These are phyloP conservation scores for Liodrosophila aerea DNA, from an alignment of 2,888 invertebrate species.

Conservation along the genomic window DNA sequence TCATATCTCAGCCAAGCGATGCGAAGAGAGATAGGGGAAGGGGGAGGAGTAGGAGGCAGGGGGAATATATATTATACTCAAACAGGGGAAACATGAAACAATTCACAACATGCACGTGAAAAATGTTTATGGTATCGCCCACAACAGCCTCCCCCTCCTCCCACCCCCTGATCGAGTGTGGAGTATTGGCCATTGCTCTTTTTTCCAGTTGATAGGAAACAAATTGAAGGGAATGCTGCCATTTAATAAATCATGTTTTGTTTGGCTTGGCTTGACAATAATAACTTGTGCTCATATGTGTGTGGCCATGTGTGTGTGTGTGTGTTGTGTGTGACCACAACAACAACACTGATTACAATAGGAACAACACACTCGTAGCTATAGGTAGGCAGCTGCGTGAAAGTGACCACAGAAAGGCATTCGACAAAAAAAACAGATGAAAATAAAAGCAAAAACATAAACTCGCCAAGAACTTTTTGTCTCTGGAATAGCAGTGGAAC, in stretches of 20 bases:
- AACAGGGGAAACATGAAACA: slow-evolving; percentile 39
- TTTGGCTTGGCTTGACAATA: slow-evolving; percentile 75
- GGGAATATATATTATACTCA: neutral
- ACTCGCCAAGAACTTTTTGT: slow-evolving; percentile 69
- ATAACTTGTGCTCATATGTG: slow-evolving; percentile 68
- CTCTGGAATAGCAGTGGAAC: slow-evolving; percentile 17
- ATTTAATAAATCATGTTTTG: slow-evolving; percentile 77
- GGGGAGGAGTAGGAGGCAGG: neutral
- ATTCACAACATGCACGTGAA: slow-evolving; percentile 55
- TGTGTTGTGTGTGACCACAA: slow-evolving; percentile 25
- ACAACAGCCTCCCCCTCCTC: neutral
- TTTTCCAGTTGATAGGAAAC: slow-evolving; percentile 78
- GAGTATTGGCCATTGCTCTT: slow-evolving; percentile 57
- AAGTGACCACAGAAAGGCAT: slow-evolving; percentile 73
- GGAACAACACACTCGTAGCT: slow-evolving; percentile 26
- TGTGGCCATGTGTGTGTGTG: slow-evolving; percentile 61
- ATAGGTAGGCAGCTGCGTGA: slow-evolving; percentile 73
- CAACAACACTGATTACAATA: slow-evolving; percentile 16
- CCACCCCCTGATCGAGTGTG: slow-evolving; percentile 10
- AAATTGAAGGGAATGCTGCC: slow-evolving; percentile 76
- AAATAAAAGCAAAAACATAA: slow-evolving; percentile 45
- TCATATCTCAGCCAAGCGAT: slow-evolving; percentile 52
- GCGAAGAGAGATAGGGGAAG: neutral
- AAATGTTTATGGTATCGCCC: slow-evolving; percentile 40
- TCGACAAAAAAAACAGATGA: slow-evolving; percentile 25